A percentile compares a stretch with the other conserved stretches of the same genome.
phyloP scores from a whole-genome alignment of 2,888 invertebrate species.

The Rhopalosiphum nymphaeae region DNA sequence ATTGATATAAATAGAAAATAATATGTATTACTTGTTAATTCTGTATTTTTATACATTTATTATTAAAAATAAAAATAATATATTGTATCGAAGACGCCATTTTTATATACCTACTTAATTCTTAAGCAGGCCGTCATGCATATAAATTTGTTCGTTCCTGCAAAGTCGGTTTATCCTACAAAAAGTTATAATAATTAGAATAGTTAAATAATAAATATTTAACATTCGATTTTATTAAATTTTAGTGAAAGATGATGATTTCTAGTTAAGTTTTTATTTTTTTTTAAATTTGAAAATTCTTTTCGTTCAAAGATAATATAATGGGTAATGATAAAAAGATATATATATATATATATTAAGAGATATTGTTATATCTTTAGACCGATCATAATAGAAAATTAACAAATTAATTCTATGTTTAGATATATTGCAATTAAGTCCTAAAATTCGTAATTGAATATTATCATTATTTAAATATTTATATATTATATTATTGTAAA shows the following conservation, averaged over 20 bases:
- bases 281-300: background rate
- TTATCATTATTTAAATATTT: background rate
- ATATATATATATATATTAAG: background rate
- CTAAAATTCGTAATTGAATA: background rate
- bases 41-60: background rate
- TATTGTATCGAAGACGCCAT: background rate
- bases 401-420: background rate
- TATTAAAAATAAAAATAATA: background rate
- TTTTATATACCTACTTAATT: background rate
- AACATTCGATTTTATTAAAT: too few relatives aligned
- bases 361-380: background rate
- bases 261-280: background rate
- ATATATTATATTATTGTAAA: background rate
- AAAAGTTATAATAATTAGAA: background rate
- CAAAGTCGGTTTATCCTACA: background rate
- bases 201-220: too few relatives aligned
- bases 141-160: background rate
- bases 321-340: background rate
- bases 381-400: background rate
- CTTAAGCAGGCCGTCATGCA: background rate
- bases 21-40: background rate
- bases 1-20: background rate
- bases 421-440: background rate
- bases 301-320: background rate
- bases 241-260: background rate